Conservation (phyloP, 2,888 invertebrate species). For the Acleris laterana region DNA sequence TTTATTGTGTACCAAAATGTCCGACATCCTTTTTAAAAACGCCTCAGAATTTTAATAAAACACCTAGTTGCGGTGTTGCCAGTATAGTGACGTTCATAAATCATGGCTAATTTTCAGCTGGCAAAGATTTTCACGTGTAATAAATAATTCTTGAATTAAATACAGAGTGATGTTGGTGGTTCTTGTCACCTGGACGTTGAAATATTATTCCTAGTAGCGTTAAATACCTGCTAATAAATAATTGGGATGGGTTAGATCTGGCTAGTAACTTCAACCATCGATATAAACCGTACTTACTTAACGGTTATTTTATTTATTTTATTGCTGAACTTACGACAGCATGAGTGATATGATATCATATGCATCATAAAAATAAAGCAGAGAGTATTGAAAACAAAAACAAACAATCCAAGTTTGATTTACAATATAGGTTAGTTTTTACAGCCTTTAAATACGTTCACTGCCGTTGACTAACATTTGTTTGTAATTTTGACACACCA, state of each 20-base stretch:
- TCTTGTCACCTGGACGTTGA: conserved; percentile 34
- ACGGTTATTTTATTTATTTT: conserved; percentile 9
- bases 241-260: conserved; percentile 6
- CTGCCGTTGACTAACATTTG: no score
- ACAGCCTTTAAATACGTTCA: background rate
- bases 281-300: conserved; percentile 9
- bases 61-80: conserved; percentile 39
- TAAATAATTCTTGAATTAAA: conserved; percentile 37
- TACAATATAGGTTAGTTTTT: conserved; percentile 13
- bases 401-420: conserved; percentile 17
- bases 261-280: conserved; percentile 11
- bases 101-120: conserved; percentile 34
- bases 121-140: conserved; percentile 36
- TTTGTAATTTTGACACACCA: no score
- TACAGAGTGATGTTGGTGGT: conserved; percentile 33
- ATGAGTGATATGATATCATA: conserved; percentile 26
- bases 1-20: conserved; percentile 72
- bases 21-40: conserved; percentile 71
- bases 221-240: conserved; percentile 33
- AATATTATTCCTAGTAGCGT: conserved; percentile 31
- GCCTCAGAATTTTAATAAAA: conserved; percentile 67
- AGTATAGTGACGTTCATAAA: conserved; percentile 28
- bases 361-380: conserved; percentile 6
- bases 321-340: conserved; percentile 25
- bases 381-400: conserved; percentile 20